Conservation (phyloP, 2,888 invertebrate species). For the Trissolcus brochymenae region DNA sequence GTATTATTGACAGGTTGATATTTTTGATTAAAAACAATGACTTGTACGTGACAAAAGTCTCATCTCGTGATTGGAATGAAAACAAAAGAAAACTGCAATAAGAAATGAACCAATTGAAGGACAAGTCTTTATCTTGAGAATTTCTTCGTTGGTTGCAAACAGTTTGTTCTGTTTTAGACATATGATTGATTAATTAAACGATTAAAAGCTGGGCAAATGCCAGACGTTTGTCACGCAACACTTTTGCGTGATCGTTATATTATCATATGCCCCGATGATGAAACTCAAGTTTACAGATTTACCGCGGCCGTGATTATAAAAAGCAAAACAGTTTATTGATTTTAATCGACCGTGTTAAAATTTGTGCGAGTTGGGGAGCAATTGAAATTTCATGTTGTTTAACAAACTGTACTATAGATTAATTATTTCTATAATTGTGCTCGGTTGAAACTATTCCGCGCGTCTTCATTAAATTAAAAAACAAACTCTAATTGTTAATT, state of each 20-base stretch:
- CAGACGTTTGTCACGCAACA: conserved; percentile 39
- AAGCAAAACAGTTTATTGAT: too few relatives aligned
- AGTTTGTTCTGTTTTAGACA: conserved; percentile 20
- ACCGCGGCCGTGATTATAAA: neutral
- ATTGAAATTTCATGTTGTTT: neutral
- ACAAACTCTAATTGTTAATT: too few relatives aligned
- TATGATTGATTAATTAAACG: conserved; percentile 49
- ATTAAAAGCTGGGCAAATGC: conserved; percentile 43
- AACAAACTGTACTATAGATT: neutral
- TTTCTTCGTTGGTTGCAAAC: conserved; percentile 1
- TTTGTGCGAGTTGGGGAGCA: too few relatives aligned
- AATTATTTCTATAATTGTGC: neutral
- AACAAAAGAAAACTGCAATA: neutral
- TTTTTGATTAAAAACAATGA: too few relatives aligned
- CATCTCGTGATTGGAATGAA: neutral
- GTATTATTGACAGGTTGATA: conserved; percentile 87
- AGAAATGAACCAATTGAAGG: neutral
- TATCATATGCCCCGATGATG: conserved; percentile 3
- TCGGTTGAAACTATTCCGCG: neutral
- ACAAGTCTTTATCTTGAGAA: conserved; percentile 1
- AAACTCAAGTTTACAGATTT: conserved; percentile 12
- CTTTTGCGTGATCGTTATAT: conserved; percentile 35
- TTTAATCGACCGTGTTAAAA: too few relatives aligned
- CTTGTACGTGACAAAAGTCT: neutral
- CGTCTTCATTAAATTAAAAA: neutral